Percentiles rank a stretch among this genome's conserved stretches.
phyloP scores from a whole-genome alignment of 1,140 invertebrate species.

The Anoplolepis gracilipes region DNA sequence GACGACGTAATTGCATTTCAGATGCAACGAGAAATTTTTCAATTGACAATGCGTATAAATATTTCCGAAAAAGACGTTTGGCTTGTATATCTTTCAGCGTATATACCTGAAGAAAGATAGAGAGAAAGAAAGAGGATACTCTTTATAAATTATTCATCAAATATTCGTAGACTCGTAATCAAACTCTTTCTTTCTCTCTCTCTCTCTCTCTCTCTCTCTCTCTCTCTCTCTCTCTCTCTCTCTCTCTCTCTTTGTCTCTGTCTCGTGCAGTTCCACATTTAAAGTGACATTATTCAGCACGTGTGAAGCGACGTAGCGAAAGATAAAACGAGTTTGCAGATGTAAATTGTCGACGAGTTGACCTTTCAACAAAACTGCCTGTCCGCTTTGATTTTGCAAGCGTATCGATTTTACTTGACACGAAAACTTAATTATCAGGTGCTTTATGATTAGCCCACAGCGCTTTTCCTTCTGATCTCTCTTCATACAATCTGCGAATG shows the following conservation, averaged over 20 bases:
- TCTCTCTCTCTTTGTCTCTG: background rate
- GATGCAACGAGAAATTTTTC: constrained; percentile 5
- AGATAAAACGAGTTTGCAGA: constrained; percentile 52
- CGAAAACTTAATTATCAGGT: constrained; percentile 30
- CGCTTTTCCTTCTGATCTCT: background rate
- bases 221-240: background rate
- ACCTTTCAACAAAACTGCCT: constrained; percentile 49
- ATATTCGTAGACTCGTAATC: constrained; percentile 52
- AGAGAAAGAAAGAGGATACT: background rate
- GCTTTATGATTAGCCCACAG: background rate
- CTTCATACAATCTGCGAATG: background rate
- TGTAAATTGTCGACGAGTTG: constrained; percentile 55
- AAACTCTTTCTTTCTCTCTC: constrained; percentile 8
- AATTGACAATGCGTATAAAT: constrained; percentile 14
- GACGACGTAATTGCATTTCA: constrained; percentile 14
- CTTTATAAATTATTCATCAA: constrained; percentile 60
- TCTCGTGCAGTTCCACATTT: background rate
- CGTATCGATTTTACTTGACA: constrained; percentile 39
- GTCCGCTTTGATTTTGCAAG: background rate
- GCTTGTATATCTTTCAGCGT: background rate
- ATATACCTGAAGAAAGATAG: background rate
- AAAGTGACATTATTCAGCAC: constrained; percentile 45
- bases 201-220: too few relatives aligned
- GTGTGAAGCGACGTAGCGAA: background rate
- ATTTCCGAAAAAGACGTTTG: background rate